A percentile compares a stretch with the other conserved stretches of the same genome.
phyloP scores from a whole-genome alignment of 2,888 invertebrate genomes.

The Melieria picta region DNA sequence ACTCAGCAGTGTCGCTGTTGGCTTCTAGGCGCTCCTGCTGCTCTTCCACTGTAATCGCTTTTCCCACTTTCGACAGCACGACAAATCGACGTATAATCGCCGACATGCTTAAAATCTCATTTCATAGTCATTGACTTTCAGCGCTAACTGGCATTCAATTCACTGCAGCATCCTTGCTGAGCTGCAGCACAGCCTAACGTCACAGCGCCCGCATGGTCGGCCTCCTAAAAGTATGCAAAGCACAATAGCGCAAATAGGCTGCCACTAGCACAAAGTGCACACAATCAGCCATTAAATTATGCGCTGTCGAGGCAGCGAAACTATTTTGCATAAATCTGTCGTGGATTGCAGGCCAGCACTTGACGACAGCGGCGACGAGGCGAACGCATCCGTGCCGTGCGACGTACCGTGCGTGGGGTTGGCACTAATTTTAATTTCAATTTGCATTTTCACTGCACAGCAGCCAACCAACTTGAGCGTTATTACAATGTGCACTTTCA shows the following conservation, averaged over 20 bases:
- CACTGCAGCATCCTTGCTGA: background rate
- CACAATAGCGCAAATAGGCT: background rate
- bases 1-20: background rate
- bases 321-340: constrained; percentile 11
- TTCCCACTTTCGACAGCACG: too few relatives aligned
- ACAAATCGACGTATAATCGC: too few relatives aligned
- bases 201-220: background rate
- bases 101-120: background rate
- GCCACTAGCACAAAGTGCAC: background rate
- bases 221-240: background rate
- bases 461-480: background rate
- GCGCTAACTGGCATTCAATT: background rate
- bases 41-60: background rate
- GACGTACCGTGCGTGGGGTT: background rate
- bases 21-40: background rate
- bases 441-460: too few relatives aligned
- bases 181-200: background rate
- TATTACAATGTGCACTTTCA: background rate
- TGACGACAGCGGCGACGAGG: background rate
- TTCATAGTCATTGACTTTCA: background rate
- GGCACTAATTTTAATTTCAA: background rate
- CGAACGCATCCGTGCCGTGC: background rate
- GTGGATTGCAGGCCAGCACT: background rate
- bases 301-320: background rate
- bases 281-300: background rate